Evolutionary conservation across 2,888 invertebrate species (phyloP), one percentile per base, ranked within the genome.

Genomic region (Dermolepida albohirtum): DNA sequence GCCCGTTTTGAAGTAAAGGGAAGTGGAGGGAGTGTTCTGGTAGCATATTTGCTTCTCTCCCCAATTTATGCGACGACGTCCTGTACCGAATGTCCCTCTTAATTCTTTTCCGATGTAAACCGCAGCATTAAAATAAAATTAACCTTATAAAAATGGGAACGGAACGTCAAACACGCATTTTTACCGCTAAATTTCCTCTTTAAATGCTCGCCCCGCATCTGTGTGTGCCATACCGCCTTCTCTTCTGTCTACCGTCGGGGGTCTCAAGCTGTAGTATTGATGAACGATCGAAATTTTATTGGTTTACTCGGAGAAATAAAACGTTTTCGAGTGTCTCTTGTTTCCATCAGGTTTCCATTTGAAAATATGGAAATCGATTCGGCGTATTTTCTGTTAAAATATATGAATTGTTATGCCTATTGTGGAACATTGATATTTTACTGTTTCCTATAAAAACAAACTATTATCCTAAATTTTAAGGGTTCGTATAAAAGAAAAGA

Each of bases 61-160:
- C 54, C 69, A 64, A 70, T 68, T 71, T 72, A 71, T 70, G 70
- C 64, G 66, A 67, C 65, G 71, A 69, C 69, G 67, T 67, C 67
- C 68, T 65, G 71, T 64, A 64, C 57, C 71, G 69, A 72, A 72
- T 70, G 71, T 55, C 69, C 67, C 55, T 72, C 73, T 73, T 75
- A 75, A 75, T 75, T 75, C 74, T 73, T 74, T 75, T 75, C 74
- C 75, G 73, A 75, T 75, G 71, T 73, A 73, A 74, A 71, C 72
- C 68, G 71, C 71, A 70, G 68, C 72, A 74, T 74, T 74, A 74
- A 74, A 74, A 74, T 74, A 73, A 71, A 74, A 74, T 74, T 74
- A 74, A 73, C 73, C 72, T 70, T 68, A 59, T 65, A 67, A 67
- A 34, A 71, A 69, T 71, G 73, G 73, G 70, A 72, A 68, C 70